phyloP scores from a whole-genome alignment of 2,113 vertebrate species.

The Todiramphus saurophagus region DNA sequence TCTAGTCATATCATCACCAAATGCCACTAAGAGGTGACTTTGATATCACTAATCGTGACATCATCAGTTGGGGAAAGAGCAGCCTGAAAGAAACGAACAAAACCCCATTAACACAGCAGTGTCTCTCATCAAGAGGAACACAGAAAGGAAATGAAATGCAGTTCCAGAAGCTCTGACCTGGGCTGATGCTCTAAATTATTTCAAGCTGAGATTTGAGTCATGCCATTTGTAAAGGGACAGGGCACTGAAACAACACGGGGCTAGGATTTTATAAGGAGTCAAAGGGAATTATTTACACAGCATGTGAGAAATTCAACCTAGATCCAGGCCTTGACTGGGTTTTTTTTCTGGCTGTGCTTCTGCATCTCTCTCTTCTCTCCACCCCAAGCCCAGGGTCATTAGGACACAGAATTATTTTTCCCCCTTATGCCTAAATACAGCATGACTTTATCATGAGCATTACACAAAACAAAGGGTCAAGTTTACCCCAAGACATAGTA shows the following conservation, averaged over 20 bases:
- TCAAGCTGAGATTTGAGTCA: not conserved
- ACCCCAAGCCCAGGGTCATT: not conserved
- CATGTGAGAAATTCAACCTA: not conserved
- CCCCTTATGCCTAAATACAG: not conserved
- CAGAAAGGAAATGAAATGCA: constrained; percentile 8
- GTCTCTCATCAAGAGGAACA: constrained; percentile 1
- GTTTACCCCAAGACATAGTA: not conserved
- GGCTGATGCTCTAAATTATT: constrained; percentile 4
- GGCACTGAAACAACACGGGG: not conserved
- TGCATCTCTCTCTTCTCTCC: not conserved
- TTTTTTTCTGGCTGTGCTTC: not conserved
- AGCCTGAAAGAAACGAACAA: constrained; percentile 17
- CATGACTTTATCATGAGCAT: not conserved
- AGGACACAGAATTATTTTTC: not conserved
- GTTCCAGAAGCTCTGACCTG: constrained; percentile 15
- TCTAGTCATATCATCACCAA: not conserved
- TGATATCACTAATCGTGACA: constrained; percentile 4
- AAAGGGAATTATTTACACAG: not conserved
- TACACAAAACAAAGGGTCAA: not conserved
- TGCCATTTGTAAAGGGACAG: not conserved
- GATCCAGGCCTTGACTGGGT: not conserved
- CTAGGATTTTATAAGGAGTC: not conserved
- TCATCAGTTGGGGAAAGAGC: not conserved
- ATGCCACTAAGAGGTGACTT: not conserved
- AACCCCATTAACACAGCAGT: constrained; percentile 31